Percentiles rank a stretch among this genome's conserved stretches.
These are phyloP conservation scores for Cheilosia variabilis DNA, from an alignment of 2,888 invertebrate genomes.

Conservation along the genomic window DNA sequence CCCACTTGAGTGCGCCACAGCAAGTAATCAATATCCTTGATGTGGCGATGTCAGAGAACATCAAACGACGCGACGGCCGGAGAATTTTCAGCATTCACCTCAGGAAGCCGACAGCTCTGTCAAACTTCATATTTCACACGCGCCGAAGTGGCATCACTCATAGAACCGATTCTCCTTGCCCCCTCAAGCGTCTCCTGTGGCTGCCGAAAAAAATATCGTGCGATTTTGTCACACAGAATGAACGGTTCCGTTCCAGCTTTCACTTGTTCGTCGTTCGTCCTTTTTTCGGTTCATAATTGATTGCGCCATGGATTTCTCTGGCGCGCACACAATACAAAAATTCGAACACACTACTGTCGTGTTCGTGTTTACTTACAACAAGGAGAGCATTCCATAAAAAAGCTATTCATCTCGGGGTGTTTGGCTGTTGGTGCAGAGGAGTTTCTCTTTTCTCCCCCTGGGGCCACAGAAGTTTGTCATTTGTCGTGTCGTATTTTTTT, in stretches of 20 bases:
- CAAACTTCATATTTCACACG: conserved; percentile 59
- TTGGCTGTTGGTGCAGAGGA: conserved; percentile 38
- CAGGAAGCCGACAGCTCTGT: not conserved
- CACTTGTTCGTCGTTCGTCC: conserved; percentile 12
- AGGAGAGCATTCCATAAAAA: conserved; percentile 42
- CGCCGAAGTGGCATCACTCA: conserved; percentile 58
- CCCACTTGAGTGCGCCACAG: conserved; percentile 40
- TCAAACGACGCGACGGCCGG: conserved; percentile 10
- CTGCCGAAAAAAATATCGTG: conserved; percentile 28
- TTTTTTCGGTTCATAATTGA: conserved; percentile 47
- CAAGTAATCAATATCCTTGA: conserved; percentile 61
- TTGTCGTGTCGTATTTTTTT: not conserved
- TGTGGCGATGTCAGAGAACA: conserved; percentile 32
- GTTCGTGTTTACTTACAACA: conserved; percentile 49
- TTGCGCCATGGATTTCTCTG: conserved; percentile 47
- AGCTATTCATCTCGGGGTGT: conserved; percentile 49
- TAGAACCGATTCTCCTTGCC: conserved; percentile 5
- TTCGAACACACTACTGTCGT: too few relatives aligned
- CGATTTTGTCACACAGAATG: conserved; percentile 55
- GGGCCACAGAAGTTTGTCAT: conserved; percentile 41
- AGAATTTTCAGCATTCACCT: conserved; percentile 10
- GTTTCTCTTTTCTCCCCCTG: conserved; percentile 17
- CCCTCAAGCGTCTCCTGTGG: not conserved
- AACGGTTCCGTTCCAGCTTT: conserved; percentile 26
- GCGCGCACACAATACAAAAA: not conserved